These are phyloP conservation scores for Phodopus roborovskii DNA, from an alignment of 2,113 vertebrate species.

Conservation along the genomic window DNA sequence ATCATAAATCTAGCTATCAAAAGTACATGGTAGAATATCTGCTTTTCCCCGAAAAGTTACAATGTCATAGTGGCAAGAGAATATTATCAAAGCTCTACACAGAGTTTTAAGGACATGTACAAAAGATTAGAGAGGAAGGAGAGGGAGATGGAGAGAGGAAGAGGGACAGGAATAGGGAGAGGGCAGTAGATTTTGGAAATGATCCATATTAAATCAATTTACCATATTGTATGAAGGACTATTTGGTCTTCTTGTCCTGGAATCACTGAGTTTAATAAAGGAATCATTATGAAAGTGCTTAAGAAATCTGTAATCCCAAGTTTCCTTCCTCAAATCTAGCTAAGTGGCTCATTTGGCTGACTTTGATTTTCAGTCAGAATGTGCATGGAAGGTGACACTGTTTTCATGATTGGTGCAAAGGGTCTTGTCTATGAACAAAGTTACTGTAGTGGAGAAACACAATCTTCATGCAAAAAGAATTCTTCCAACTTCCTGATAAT, in stretches of 20 bases:
- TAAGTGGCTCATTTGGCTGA: not conserved
- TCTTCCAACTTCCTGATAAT: conserved; percentile 64
- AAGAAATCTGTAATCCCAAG: not conserved
- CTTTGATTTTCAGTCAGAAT: not conserved
- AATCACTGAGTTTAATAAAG: conserved; percentile 37
- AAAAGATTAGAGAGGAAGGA: not conserved
- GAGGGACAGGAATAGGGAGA: not conserved
- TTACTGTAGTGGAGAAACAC: not conserved
- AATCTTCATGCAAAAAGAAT: conserved; percentile 46
- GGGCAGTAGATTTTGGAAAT: not conserved
- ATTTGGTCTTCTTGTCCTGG: not conserved
- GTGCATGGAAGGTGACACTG: not conserved
- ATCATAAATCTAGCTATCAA: not conserved
- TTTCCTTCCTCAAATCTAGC: not conserved
- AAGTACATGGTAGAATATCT: not conserved
- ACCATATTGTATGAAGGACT: not conserved
- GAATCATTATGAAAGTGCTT: conserved; percentile 36
- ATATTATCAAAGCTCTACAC: not conserved
- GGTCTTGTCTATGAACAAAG: conserved; percentile 10
- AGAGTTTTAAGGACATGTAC: not conserved
- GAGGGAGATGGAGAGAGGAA: not conserved
- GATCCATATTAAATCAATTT: conserved; percentile 29
- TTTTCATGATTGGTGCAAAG: not conserved
- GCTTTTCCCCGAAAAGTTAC: not conserved
- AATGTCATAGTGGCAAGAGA: not conserved